A percentile compares a stretch with the other conserved stretches of the same genome.
These are phyloP conservation scores for Alloscopus bannaensis DNA, from an alignment of 2,888 invertebrate genomes.

Conservation along the genomic window DNA sequence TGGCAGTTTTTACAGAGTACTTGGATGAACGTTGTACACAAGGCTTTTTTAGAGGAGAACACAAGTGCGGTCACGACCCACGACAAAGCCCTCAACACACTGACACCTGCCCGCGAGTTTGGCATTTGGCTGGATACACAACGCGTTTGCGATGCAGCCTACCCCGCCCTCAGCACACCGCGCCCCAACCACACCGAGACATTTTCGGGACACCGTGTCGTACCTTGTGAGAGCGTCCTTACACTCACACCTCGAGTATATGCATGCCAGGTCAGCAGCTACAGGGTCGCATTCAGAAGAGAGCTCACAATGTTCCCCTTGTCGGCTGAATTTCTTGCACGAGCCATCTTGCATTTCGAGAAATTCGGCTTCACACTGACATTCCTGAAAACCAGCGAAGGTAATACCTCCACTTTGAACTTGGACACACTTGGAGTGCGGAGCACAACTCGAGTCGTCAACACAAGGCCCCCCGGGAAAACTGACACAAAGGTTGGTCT, in stretches of 20 bases:
- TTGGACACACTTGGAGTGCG: constrained; percentile 50
- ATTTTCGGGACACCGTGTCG: constrained; percentile 50
- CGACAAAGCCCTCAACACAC: constrained; percentile 41
- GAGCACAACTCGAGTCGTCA: constrained; percentile 50
- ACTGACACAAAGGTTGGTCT: constrained; percentile 49
- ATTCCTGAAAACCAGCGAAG: constrained; percentile 44
- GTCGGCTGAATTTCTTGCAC: constrained; percentile 53
- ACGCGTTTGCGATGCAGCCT: constrained; percentile 53
- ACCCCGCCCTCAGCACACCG: constrained; percentile 17
- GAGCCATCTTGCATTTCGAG: constrained; percentile 61
- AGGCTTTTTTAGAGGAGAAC: constrained; percentile 49
- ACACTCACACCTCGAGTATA: constrained; percentile 58
- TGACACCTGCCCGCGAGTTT: constrained; percentile 62
- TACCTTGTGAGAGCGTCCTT: constrained; percentile 58
- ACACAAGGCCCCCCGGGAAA: constrained; percentile 65
- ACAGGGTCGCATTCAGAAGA: constrained; percentile 66
- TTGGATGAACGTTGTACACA: too few species aligned
- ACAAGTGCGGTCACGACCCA: constrained; percentile 60
- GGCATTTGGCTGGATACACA: constrained; percentile 62
- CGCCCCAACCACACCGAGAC: constrained; percentile 57
- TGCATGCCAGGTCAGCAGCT: constrained; percentile 58
- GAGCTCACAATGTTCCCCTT: constrained; percentile 50
- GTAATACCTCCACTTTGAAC: constrained; percentile 2
- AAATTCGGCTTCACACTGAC: constrained; percentile 62
- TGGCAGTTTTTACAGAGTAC: not conserved